These are phyloP conservation scores for Calyptomena viridis DNA, from an alignment of 2,113 vertebrate species.

Conservation along the genomic window DNA sequence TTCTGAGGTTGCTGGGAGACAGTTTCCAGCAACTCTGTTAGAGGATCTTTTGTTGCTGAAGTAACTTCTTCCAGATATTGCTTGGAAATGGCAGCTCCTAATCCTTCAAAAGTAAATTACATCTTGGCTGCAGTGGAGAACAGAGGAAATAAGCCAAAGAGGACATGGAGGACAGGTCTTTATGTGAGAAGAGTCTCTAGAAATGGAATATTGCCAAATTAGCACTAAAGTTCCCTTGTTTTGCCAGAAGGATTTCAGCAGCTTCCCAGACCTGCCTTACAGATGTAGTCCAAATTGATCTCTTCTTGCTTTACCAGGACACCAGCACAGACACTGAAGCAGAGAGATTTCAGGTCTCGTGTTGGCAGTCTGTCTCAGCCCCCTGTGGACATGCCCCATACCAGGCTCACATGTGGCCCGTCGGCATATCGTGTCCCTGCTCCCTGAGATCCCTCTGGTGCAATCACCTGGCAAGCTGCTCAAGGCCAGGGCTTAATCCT, in stretches of 20 bases:
- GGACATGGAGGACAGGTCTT: neutral
- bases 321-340: neutral
- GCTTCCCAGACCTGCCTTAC: neutral
- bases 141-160: neutral
- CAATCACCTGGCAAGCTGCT: neutral
- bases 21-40: neutral
- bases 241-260: neutral
- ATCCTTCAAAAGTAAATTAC: neutral
- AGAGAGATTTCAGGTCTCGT: neutral
- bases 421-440: accelerated
- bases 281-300: neutral
- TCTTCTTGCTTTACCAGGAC: neutral
- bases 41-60: neutral
- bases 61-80: neutral
- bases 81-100: neutral
- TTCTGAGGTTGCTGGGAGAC: neutral
- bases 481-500: neutral
- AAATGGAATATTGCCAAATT: neutral
- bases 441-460: accelerated
- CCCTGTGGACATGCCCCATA: neutral
- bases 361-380: neutral
- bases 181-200: neutral
- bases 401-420: accelerated
- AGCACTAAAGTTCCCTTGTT: neutral
- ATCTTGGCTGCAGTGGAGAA: neutral